Base-by-base conservation (phyloP, 1,140 invertebrate genomes). In the Ctenoplectra terminalis region DNA sequence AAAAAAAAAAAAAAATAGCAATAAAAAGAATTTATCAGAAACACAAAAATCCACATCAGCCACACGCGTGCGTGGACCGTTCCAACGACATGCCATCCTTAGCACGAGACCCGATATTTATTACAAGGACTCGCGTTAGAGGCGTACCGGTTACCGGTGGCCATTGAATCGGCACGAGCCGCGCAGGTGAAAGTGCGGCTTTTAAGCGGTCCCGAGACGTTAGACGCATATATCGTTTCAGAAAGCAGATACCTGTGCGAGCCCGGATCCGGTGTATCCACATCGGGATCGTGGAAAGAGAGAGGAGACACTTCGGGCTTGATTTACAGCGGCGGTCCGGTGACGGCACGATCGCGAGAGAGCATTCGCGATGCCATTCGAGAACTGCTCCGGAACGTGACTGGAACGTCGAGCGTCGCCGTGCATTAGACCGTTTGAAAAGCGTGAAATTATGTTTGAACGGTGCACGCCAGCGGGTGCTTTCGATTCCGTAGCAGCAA, bases 231-330 rank as follows among this genome's bases (percentile, higher is more conserved):
- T 56, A 50, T 34, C 43, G 56, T 79, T 61, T 60, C 56, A 48
- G 67, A 72, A 72, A 79, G 46, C 67, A n/a, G 34, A 79, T 79
- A 79, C 67, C 26, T 72, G 76, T 63, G 56, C 76, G 76, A 79
- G 76, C 13, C 5, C 23, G 3, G 4, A 37, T 11, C 34, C 11
- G 40, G 20, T 20, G 26, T 26, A 3, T 46, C 54, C 46, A 34
- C 31, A 20, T 9, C 37, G 13, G 43, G n/a, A 13, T n/a, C n/a
- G n/a, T n/a, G 29, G 2, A 17, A 29, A 31, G 23, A 34, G 26
- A 9, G 13, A n/a, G 43, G 34, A 70, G 43, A 78, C 66, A 60
- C 29, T 60, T 48, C 11, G 29, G 37, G 7, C 54, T 78, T 58
- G 76, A 78, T 78, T 78, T 48, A 60, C 50, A 78, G 9, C 64